Conservation (phyloP, 2,797 vertebrate species). For the Sitta carolinensis region DNA sequence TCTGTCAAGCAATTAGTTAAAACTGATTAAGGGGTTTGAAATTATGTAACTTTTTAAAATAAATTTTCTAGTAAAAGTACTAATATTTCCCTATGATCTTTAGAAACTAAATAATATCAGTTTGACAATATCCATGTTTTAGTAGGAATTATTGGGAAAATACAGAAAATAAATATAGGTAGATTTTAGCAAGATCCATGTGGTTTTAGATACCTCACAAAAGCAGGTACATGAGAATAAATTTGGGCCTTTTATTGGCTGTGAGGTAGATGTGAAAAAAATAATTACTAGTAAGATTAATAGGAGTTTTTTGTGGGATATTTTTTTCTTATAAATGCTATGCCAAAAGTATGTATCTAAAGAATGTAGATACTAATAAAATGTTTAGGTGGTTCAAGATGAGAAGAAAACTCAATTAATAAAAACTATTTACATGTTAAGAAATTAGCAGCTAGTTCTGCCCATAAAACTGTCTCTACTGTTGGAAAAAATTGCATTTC, state of each 20-base stretch:
- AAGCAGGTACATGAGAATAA: background rate
- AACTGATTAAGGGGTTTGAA: background rate
- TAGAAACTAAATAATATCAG: background rate
- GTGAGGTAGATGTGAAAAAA: background rate
- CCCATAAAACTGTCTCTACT: background rate
- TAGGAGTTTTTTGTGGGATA: fast-evolving
- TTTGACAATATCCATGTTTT: background rate
- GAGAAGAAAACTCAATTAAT: background rate
- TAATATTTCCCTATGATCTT: background rate
- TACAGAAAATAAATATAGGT: background rate
- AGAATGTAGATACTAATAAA: background rate
- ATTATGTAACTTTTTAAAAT: background rate
- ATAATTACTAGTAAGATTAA: background rate
- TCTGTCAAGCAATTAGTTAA: background rate
- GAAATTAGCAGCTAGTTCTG: background rate
- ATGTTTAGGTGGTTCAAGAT: background rate
- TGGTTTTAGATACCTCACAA: background rate
- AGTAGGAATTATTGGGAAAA: background rate
- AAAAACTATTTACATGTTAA: background rate
- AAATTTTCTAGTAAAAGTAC: background rate
- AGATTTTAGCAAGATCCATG: background rate
- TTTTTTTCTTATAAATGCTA: background rate
- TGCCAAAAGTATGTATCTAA: background rate
- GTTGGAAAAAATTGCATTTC: background rate
- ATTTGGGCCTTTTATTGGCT: background rate